Conservation (phyloP, 2,888 invertebrate species). For the Holacanthella duospinosa region DNA sequence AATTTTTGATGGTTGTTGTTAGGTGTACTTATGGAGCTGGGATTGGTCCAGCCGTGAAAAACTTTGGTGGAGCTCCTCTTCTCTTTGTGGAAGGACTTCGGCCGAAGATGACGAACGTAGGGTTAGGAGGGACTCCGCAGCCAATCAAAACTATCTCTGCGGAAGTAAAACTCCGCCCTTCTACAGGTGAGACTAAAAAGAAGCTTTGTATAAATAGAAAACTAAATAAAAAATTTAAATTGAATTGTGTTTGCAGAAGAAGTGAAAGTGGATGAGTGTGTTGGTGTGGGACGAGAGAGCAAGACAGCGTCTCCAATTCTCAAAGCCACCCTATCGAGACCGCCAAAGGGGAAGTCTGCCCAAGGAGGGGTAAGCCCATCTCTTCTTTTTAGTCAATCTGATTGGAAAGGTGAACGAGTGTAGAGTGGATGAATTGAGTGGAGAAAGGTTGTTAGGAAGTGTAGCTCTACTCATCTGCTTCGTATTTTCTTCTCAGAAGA, state of each 20-base stretch:
- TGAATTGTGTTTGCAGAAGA: background rate
- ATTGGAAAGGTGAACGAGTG: slow-evolving; percentile 8
- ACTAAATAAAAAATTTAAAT: no score
- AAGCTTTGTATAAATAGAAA: background rate
- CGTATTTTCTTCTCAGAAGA: background rate
- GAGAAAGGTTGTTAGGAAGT: slow-evolving; percentile 8
- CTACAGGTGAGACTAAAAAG: background rate
- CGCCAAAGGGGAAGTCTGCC: slow-evolving; percentile 44
- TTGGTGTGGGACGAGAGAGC: slow-evolving; percentile 11
- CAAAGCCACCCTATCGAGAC: slow-evolving; percentile 70
- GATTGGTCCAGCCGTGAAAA: slow-evolving; percentile 60
- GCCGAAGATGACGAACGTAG: slow-evolving; percentile 31
- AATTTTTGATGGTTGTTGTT: slow-evolving; percentile 27
- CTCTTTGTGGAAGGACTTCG: slow-evolving; percentile 58
- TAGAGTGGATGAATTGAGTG: slow-evolving; percentile 11
- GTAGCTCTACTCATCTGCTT: no score
- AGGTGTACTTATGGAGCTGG: slow-evolving; percentile 72
- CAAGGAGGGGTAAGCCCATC: slow-evolving; percentile 28
- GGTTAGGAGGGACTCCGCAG: no score
- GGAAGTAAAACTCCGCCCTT: no score
- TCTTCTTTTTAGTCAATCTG: background rate
- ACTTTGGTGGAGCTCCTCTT: slow-evolving; percentile 35
- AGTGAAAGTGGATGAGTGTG: background rate
- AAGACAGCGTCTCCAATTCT: slow-evolving; percentile 59
- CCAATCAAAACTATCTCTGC: no score